These are phyloP conservation scores for Coenonympha arcania DNA, from an alignment of 2,888 invertebrate genomes.

Conservation along the genomic window DNA sequence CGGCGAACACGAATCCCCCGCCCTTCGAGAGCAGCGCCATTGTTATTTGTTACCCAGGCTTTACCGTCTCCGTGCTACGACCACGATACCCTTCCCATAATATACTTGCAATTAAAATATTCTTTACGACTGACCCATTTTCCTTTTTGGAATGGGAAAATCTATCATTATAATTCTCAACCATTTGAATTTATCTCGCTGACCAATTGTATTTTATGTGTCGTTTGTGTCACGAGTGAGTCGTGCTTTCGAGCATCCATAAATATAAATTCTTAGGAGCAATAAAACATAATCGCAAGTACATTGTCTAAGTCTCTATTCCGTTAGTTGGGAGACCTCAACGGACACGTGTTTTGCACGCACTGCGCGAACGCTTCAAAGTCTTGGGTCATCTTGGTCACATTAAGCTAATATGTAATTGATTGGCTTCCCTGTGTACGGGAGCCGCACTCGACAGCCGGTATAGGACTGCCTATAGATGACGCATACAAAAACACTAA, in stretches of 20 bases:
- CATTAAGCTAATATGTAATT: conserved; percentile 73
- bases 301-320: conserved; percentile 43
- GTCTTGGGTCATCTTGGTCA: conserved; percentile 55
- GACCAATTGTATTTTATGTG: conserved; percentile 16
- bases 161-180: conserved; percentile 18
- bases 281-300: conserved; percentile 47
- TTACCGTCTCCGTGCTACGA: conserved; percentile 37
- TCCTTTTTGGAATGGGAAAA: conserved; percentile 21
- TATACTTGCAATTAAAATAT: conserved; percentile 54
- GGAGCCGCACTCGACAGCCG: conserved; percentile 37
- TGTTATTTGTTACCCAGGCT: conserved; percentile 56
- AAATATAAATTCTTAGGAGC: conserved; percentile 25
- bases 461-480: conserved; percentile 61
- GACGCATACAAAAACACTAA: conserved; percentile 67
- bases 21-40: conserved; percentile 62
- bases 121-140: conserved; percentile 37
- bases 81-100: conserved; percentile 38
- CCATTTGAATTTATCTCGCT: conserved; percentile 19
- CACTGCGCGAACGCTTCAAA: conserved; percentile 55
- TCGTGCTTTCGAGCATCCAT: conserved; percentile 17
- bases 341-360: conserved; percentile 41
- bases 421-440: conserved; percentile 63
- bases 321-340: conserved; percentile 47
- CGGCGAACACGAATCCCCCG: conserved; percentile 59
- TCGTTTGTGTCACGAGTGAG: conserved; percentile 17